phyloP scores from a whole-genome alignment of 2,797 vertebrate genomes.

The Anguilla anguilla region DNA sequence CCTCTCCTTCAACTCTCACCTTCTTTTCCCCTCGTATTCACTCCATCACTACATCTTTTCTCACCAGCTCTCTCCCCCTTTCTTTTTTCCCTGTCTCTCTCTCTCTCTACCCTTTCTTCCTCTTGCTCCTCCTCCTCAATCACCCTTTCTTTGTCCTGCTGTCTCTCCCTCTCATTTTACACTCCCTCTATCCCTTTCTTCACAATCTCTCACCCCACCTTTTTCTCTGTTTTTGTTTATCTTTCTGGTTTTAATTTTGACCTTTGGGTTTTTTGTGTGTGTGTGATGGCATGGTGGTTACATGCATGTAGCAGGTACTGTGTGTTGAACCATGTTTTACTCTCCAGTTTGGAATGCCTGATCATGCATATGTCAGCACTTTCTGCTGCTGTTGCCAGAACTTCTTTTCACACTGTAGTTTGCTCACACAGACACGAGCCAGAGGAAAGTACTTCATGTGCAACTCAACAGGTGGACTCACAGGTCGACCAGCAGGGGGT shows the following conservation, averaged over 20 bases:
- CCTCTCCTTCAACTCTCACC: background rate
- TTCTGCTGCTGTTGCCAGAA: background rate
- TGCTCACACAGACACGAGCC: background rate
- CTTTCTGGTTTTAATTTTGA: background rate
- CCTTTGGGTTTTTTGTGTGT: background rate
- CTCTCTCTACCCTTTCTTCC: too few species aligned
- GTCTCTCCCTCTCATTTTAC: background rate
- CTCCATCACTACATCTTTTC: background rate
- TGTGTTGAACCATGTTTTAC: background rate
- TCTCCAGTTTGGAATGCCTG: background rate
- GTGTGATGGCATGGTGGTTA: background rate
- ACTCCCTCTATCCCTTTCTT: background rate
- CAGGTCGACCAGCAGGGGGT: background rate
- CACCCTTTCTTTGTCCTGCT: background rate
- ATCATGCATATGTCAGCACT: background rate
- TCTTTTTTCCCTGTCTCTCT: too few species aligned
- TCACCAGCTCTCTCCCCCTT: background rate
- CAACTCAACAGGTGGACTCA: background rate
- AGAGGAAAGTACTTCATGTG: background rate
- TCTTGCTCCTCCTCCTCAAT: too few species aligned
- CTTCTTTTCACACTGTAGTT: background rate
- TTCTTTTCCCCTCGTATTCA: background rate
- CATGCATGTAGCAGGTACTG: background rate
- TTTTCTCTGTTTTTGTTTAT: background rate
- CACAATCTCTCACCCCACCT: background rate